These are phyloP conservation scores for Natrix natrix DNA, from an alignment of 2,797 vertebrate species.

Conservation along the genomic window DNA sequence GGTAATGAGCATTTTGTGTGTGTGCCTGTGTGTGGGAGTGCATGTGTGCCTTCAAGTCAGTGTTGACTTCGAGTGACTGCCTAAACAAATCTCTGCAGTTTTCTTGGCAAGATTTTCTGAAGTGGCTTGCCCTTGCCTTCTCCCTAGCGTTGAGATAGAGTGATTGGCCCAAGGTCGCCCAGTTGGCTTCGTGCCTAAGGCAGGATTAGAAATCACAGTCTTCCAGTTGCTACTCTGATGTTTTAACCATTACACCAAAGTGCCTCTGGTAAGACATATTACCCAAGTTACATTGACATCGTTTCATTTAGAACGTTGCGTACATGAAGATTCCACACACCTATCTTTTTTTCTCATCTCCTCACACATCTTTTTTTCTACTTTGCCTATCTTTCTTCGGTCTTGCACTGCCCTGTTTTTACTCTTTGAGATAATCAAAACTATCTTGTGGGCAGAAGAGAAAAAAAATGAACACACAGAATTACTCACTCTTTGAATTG, in stretches of 20 bases:
- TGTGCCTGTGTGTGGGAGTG: neutral
- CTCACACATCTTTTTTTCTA: neutral
- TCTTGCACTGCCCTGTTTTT: neutral
- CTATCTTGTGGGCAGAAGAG: neutral
- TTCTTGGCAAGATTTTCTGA: neutral
- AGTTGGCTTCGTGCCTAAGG: neutral
- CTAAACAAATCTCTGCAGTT: neutral
- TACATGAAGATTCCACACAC: neutral
- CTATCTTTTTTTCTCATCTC: neutral
- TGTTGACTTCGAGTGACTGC: neutral
- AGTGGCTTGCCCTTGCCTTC: neutral
- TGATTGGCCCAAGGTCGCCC: neutral
- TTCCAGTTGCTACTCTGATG: neutral
- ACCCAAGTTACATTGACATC: neutral
- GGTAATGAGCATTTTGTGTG: neutral
- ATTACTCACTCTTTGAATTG: neutral
- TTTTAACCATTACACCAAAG: neutral
- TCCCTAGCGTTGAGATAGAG: neutral
- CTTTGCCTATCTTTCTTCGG: neutral
- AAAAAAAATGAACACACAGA: neutral
- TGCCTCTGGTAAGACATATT: neutral
- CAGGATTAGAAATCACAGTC: neutral
- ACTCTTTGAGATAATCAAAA: neutral
- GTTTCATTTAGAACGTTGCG: neutral
- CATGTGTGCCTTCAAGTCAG: neutral